phyloP scores from a whole-genome alignment of 2,113 vertebrate genomes.

The Austrofundulus limnaeus region DNA sequence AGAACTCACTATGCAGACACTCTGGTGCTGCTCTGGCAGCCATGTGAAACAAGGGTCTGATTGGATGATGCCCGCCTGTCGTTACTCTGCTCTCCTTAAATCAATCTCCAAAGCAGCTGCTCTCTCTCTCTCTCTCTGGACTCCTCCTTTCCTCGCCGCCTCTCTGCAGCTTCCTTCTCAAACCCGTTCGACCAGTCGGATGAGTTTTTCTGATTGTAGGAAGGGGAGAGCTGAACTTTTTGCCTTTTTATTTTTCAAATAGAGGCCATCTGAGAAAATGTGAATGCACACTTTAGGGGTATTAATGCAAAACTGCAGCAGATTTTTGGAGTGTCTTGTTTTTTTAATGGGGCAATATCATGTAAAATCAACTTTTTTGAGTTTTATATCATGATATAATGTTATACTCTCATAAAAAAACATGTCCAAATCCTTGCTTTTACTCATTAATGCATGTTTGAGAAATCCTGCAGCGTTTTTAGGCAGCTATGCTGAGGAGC shows the following conservation, averaged over 20 bases:
- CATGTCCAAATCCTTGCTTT: too few relatives aligned
- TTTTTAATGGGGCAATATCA: too few relatives aligned
- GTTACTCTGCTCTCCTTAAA: conserved; percentile 63
- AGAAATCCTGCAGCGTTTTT: too few relatives aligned
- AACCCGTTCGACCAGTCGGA: conserved; percentile 55
- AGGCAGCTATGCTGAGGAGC: too few relatives aligned
- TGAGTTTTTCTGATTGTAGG: conserved; percentile 46
- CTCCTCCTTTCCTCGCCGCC: conserved; percentile 14
- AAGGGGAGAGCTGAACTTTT: conserved; percentile 5
- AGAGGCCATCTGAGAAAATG: background rate
- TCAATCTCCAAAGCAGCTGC: conserved; percentile 53
- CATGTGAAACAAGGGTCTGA: conserved; percentile 52
- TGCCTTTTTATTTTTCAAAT: background rate
- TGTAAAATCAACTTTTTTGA: too few relatives aligned
- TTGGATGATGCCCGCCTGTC: conserved; percentile 55
- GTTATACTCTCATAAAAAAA: too few relatives aligned
- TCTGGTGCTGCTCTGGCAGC: conserved; percentile 35
- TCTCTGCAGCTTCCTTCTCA: conserved; percentile 21
- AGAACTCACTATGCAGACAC: conserved; percentile 35
- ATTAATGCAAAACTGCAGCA: background rate
- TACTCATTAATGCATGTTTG: too few relatives aligned
- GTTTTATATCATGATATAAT: too few relatives aligned
- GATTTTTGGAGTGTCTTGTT: too few relatives aligned
- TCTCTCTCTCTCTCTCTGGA: background rate
- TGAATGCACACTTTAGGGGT: background rate